Base-by-base conservation (phyloP, 30 jellyfish, hydroid and myxozoan genomes). In the Aurelia coerulea region DNA sequence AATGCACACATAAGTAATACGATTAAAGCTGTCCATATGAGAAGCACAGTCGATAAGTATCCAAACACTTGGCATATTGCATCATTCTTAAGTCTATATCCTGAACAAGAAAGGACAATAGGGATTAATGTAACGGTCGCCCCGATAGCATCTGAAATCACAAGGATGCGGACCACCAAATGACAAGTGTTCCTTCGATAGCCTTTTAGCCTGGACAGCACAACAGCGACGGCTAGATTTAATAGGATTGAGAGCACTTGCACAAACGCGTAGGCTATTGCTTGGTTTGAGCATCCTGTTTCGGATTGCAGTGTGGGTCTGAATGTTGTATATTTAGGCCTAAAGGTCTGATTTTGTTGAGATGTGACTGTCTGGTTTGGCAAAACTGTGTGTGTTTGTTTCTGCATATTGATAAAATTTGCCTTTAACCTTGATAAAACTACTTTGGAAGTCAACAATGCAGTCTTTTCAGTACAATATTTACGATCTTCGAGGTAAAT, bases 11-110 rank as follows among this genome's bases (percentile, higher is more conserved):
- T 72, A 2, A 90, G 77, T 56, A 90, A 63, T n/a, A 90, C 89
- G 23, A 90, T 67, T 13, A 90, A 52, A 10, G 83, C 92, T 10
- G 97, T 58, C 91, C 97, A 90, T 51, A 81, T 62, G 37, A 90
- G 70, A 35, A 90, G 65, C 70, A 83, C 88, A 4, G 92, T 81
- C 29, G 97, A 90, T 13, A 83, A 29, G 83, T 62, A 75, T 10
- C 97, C 97, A 15, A 83, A 81, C 18, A 78, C 87, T 9, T 79
- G 76, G 58, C 97, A 90, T 13, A 56, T 68, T 1, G 5, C 54
- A 12, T 82, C 79, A 10, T 75, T 50, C 56, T 19, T 49, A 54
- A 67, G 50, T 31, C 41, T 33, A 13, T 14, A 46, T n/a, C 83
- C 87, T 2, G 84, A 31, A 70, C 86, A 72, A 10, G 94, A 58